Percentiles rank a stretch among this genome's conserved stretches.
Evolutionary conservation across 2,113 vertebrate species (phyloP).

Genomic region (Ia io): DNA sequence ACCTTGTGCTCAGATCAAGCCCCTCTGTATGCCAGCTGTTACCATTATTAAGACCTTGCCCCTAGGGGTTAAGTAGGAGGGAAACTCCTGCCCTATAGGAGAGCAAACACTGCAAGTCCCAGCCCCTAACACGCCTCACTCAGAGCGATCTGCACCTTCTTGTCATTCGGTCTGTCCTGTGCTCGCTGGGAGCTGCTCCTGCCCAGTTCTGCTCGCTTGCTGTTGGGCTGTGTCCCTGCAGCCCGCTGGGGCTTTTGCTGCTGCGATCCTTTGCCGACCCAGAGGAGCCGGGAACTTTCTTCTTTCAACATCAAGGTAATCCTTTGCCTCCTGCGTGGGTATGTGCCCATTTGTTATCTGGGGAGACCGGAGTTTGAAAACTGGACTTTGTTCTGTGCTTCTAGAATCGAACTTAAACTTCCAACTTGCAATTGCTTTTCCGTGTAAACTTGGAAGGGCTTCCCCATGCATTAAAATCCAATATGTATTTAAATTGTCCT

Average conservation of each 20-base stretch:
- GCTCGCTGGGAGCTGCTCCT: conserved; percentile 8
- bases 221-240: background rate
- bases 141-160: conserved; percentile 69
- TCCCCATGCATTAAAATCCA: background rate
- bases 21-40: conserved; percentile 79
- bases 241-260: background rate
- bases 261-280: background rate
- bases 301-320: background rate
- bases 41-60: conserved; percentile 72
- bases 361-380: conserved; percentile 20
- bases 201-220: background rate
- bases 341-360: background rate
- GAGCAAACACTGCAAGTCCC: conserved; percentile 61
- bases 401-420: background rate
- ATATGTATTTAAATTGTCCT: background rate
- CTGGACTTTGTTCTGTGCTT: background rate
- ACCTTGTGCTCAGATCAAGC: conserved; percentile 69
- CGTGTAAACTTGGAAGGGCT: background rate
- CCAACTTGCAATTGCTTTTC: background rate
- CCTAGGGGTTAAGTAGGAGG: conserved; percentile 70
- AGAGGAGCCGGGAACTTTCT: background rate
- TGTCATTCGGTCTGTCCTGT: conserved; percentile 70
- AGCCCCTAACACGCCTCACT: conserved; percentile 70
- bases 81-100: conserved; percentile 71
- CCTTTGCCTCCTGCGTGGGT: background rate